Evolutionary conservation across 2,888 invertebrate genomes (phyloP).

Genomic region (Eristalis intricaria): DNA sequence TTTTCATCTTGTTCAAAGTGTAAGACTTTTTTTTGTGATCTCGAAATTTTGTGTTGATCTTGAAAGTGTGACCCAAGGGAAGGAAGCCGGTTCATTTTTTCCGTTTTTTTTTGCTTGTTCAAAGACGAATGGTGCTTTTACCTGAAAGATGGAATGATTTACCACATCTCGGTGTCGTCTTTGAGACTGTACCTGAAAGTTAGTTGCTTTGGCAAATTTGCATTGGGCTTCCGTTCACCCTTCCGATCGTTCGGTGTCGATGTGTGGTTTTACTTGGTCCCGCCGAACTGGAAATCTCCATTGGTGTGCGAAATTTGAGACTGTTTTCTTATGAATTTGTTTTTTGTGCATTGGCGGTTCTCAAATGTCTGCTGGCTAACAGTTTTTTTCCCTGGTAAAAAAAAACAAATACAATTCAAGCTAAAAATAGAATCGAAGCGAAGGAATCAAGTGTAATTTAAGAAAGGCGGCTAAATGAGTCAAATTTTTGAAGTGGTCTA

Average conservation of each 20-base stretch:
- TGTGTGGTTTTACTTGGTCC: background rate
- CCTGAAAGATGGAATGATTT: background rate
- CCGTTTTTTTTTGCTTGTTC: constrained; percentile 8
- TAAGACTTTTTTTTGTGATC: constrained; percentile 6
- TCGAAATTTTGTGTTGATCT: constrained; percentile 28
- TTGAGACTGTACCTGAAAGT: constrained; percentile 59
- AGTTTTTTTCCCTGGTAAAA: constrained; percentile 8
- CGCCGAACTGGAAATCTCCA: background rate
- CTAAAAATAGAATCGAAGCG: constrained; percentile 36
- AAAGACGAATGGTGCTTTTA: background rate
- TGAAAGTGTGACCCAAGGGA: constrained; percentile 14
- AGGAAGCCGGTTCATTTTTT: constrained; percentile 46
- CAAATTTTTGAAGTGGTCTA: background rate
- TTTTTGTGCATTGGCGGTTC: constrained; percentile 15
- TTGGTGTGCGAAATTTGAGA: constrained; percentile 52
- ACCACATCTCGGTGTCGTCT: background rate
- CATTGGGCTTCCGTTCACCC: background rate
- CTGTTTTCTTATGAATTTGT: constrained; percentile 41
- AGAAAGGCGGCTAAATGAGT: constrained; percentile 4
- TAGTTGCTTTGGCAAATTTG: constrained; percentile 27
- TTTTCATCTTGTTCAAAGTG: background rate
- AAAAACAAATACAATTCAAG: constrained; percentile 8
- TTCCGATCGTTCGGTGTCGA: background rate
- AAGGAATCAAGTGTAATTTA: constrained; percentile 15
- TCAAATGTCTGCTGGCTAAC: constrained; percentile 28